Percentiles rank a stretch among this genome's conserved stretches.
Evolutionary conservation across 2,888 invertebrate species (phyloP).

Genomic region (Arctia plantaginis): DNA sequence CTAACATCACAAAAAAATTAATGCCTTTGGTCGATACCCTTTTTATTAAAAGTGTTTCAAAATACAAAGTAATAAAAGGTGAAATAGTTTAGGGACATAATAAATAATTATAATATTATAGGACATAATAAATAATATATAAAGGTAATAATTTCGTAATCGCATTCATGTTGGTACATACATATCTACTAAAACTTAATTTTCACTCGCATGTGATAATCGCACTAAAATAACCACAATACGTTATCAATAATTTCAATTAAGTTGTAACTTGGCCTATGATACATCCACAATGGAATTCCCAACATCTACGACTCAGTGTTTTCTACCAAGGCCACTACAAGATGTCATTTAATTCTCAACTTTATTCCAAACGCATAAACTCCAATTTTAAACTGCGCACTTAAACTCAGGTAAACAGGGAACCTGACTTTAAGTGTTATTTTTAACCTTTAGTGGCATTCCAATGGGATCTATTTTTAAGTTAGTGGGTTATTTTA

Average conservation of each 20-base stretch:
- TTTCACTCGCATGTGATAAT: not conserved
- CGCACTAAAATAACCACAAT: slow-evolving; percentile 1
- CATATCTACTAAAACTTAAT: not conserved
- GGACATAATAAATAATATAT: no score
- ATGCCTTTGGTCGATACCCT: not conserved
- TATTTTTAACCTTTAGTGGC: not conserved
- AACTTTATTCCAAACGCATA: slow-evolving; percentile 25
- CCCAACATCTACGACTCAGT: slow-evolving; percentile 56
- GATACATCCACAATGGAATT: slow-evolving; percentile 70
- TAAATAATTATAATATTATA: no score
- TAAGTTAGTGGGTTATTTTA: slow-evolving; percentile 24
- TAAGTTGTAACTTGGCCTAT: slow-evolving; percentile 31
- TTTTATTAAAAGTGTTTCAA: not conserved
- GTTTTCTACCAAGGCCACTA: slow-evolving; percentile 64
- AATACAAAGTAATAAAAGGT: not conserved
- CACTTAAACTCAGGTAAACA: slow-evolving; percentile 37
- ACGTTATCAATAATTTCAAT: not conserved
- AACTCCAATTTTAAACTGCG: slow-evolving; percentile 2
- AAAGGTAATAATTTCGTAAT: not conserved
- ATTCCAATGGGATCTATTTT: slow-evolving; percentile 11
- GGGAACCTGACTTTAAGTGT: slow-evolving; percentile 27
- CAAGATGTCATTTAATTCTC: slow-evolving; percentile 19
- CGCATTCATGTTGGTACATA: not conserved
- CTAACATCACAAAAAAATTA: no score
- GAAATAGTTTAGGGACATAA: not conserved